These are phyloP conservation scores for Pao palembangensis DNA, from an alignment of 2,113 vertebrate genomes.

Conservation along the genomic window DNA sequence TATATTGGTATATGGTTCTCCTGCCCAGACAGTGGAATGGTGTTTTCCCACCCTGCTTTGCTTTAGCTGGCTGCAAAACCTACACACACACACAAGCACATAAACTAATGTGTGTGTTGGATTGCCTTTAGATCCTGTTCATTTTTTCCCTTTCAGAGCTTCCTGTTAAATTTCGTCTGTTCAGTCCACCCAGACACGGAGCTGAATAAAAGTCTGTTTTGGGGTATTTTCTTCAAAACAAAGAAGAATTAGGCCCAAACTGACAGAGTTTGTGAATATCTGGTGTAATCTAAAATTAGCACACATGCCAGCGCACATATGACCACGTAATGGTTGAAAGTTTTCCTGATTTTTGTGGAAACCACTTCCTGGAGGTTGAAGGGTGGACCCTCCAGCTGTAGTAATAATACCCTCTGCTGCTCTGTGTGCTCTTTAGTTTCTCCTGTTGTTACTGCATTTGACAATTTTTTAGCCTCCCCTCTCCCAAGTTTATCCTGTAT, in stretches of 20 bases:
- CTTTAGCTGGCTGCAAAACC: not conserved
- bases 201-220: slow-evolving; percentile 2
- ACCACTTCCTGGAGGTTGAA: slow-evolving; percentile 19
- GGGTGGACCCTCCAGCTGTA: slow-evolving; percentile 24
- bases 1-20: slow-evolving; percentile 37
- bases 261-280: too few species aligned
- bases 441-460: slow-evolving; percentile 20
- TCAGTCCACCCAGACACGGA: slow-evolving; percentile 11
- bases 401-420: slow-evolving; percentile 23
- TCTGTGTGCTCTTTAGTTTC: not conserved
- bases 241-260: not conserved
- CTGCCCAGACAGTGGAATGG: slow-evolving; percentile 53
- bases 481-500: not conserved
- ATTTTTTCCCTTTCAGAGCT: slow-evolving; percentile 9
- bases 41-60: not conserved
- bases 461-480: slow-evolving; percentile 18
- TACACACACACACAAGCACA: too few species aligned
- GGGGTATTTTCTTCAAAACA: not conserved
- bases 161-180: slow-evolving; percentile 34
- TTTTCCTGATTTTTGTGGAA: not conserved
- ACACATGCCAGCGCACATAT: too few species aligned
- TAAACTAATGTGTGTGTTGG: not conserved
- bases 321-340: too few species aligned
- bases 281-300: too few species aligned
- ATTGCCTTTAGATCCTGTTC: slow-evolving; percentile 36